phyloP scores from a whole-genome alignment of 2,888 invertebrate species.

The Aporophyla nigra region DNA sequence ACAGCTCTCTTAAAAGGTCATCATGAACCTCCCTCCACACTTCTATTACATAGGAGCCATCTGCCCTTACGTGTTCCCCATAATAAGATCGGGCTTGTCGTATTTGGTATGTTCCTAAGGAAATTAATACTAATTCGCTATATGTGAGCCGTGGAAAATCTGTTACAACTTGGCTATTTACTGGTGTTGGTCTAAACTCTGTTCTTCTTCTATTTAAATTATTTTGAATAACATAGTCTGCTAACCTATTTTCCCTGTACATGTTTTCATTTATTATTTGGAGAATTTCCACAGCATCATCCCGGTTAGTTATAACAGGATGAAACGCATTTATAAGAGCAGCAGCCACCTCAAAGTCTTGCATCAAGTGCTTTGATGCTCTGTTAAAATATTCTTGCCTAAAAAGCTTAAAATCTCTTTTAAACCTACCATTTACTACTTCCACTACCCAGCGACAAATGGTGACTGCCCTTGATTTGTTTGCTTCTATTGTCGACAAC shows the following conservation, averaged over 20 bases:
- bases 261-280: conserved; percentile 3
- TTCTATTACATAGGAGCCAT: too few species aligned
- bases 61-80: background rate
- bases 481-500: background rate
- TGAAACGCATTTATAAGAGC: conserved; percentile 1
- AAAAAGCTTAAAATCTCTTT: too few species aligned
- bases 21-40: too few species aligned
- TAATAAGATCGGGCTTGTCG: background rate
- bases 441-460: too few species aligned
- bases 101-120: conserved; percentile 1
- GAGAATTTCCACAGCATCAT: background rate
- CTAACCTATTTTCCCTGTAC: background rate
- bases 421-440: too few species aligned
- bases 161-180: background rate
- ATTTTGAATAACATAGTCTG: conserved; percentile 3
- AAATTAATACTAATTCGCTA: too few species aligned
- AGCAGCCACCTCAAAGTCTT: conserved; percentile 5
- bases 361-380: background rate
- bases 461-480: background rate
- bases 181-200: background rate
- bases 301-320: background rate
- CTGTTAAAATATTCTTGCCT: too few species aligned
- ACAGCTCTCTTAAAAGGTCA: too few species aligned
- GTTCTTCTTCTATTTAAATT: conserved; percentile 8
- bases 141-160: too few species aligned